Base-by-base conservation (phyloP, 1,140 invertebrate species). In the Neodiprion lecontei region DNA sequence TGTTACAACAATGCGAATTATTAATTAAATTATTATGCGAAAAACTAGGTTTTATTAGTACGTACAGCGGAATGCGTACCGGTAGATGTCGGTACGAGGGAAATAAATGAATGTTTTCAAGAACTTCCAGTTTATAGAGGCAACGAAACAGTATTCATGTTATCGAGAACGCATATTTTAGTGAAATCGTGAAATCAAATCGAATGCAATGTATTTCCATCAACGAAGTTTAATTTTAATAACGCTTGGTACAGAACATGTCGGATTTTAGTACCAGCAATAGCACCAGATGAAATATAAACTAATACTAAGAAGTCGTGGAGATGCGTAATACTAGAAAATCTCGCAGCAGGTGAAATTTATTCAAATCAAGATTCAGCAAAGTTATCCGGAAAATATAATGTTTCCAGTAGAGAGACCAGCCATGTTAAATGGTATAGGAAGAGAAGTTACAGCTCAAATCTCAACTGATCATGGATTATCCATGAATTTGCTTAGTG, bases 331-430 rank as follows among this genome's bases (percentile, higher is more conserved):
- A 9, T 50, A 1, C 9, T 47, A n/a, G 69, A 21, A 48, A 70
- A 70, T 47, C 69, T 70, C 40, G 69, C 69, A 23, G 1, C 14
- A 69, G 49, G 68, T 23, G 68, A 48, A 14, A 69, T 69, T 23
- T 69, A 69, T 48, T 69, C 7, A 23, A 48, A n/a, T 14, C 14
- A 11, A 28, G 68, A 69, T 12, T 47, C 49, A 28, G 23, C 12
- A 8, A 69, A 69, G n/a, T 23, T 69, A 23, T 9, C 28, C 28
- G 68, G 17, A 69, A 12, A 49, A 61, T 8, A 72, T 72, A 17
- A 72, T 61, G 70, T 72, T 72, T 5, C 49, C 70, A 7, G 70
- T 61, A 12, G 70, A 72, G 40, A 72, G 66, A 53, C 70, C 70
- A 14, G 70, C 70, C 8, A 0, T 72, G 0, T 28, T 72, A 21